phyloP scores from a whole-genome alignment of 2,888 invertebrate species.

The Scaptodrosophila latifasciaeformis region DNA sequence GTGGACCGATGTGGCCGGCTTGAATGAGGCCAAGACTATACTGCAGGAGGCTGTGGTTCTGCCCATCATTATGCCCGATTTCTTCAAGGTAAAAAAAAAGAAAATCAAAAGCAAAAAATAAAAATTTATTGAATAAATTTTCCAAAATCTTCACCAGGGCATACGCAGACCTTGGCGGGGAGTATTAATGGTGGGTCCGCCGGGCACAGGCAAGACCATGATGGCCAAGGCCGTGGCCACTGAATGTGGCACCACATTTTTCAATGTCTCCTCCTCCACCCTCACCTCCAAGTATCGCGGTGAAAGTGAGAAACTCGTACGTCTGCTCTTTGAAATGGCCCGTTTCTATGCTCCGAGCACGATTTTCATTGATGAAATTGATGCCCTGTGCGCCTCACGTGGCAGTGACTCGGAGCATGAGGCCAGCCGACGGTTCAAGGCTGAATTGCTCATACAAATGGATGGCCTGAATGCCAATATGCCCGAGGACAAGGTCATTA shows the following conservation, averaged over 20 bases:
- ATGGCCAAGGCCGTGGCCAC: constrained; percentile 91
- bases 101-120: too few species aligned
- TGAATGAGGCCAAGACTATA: constrained; percentile 85
- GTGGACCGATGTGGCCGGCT: constrained; percentile 86
- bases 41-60: constrained; percentile 91
- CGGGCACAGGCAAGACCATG: constrained; percentile 88
- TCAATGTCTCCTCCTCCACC: constrained; percentile 90
- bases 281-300: constrained; percentile 93
- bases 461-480: constrained; percentile 84
- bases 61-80: constrained; percentile 91
- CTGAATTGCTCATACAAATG: constrained; percentile 93
- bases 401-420: constrained; percentile 92
- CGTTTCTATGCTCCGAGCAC: constrained; percentile 92
- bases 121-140: too few species aligned
- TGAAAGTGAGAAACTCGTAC: constrained; percentile 91
- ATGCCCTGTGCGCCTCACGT: constrained; percentile 87
- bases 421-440: constrained; percentile 88
- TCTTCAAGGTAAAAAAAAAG: constrained; percentile 79
- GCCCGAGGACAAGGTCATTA: constrained; percentile 82
- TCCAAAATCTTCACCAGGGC: constrained; percentile 71
- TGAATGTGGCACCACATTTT: constrained; percentile 91
- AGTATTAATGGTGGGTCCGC: constrained; percentile 75
- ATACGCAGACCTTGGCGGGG: constrained; percentile 86
- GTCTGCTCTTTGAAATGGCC: constrained; percentile 92
- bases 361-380: constrained; percentile 93